Evolutionary conservation across 2,888 invertebrate species (phyloP), one percentile per base, ranked within the genome.

Genomic region (Chouioia cunea): DNA sequence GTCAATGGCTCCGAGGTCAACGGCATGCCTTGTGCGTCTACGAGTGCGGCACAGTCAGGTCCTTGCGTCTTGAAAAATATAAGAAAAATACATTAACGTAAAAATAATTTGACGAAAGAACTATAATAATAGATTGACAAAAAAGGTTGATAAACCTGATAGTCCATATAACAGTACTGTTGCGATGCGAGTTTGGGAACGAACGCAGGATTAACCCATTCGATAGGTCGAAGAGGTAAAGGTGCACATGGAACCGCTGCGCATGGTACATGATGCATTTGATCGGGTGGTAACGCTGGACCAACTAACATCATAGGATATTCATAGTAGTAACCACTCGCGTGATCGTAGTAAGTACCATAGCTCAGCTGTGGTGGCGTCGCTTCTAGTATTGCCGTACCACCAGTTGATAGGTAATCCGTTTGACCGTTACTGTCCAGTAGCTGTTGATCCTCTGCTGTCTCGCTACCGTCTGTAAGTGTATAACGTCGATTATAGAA

Each of bases 191-290:
- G 72, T 78, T 83, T 81, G 69, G 85, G 82, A 74, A 83, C 79
- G 74, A 82, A 83, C 56, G 81, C 80, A 57, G 87, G 87, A 77
- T 86, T 86, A 78, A 86, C 84, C 87, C 87, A 88, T 64, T 88
- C 87, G 48, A 88, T 82, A 63, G 87, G 86, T 75, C 87, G 85
- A 20, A 88, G 79, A 22, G 87, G 87, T 47, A 87, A 84, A 27
- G 87, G 86, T 15, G 83, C 84, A 73, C 86, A 87, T 10, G 87
- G 83, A 75, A 87, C 81, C 3, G 87, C 83, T 2, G 87, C 81
- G 71, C 87, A 73, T 50, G 86, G 80, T 66, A 79, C 80, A 18
- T 83, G 77, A 65, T 77, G 73, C 48, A 65, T 46, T n/a, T 57
- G 81, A 4, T 80, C 79, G 47, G 86, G 36, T 10, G 36, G 80